Conservation (phyloP, 2,797 vertebrate genomes). For the Borostomias antarcticus region DNA sequence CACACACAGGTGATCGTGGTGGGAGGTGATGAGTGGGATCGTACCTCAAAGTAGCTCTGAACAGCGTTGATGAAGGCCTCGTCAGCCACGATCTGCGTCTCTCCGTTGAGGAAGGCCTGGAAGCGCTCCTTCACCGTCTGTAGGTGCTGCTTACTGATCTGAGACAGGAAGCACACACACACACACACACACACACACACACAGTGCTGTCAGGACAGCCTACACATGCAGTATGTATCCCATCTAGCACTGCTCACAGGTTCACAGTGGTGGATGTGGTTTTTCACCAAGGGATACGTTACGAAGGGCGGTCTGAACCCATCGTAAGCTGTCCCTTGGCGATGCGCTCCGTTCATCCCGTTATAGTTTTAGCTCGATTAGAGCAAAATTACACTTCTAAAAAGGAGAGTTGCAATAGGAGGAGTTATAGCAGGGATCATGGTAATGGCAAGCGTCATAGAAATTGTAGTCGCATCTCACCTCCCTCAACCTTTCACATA, state of each 20-base stretch:
- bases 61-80: conserved; percentile 98
- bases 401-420: too few species aligned
- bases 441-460: not conserved
- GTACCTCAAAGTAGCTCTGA: conserved; percentile 97
- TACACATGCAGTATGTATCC: too few species aligned
- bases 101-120: conserved; percentile 93
- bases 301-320: too few species aligned
- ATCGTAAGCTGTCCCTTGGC: too few species aligned
- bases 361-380: too few species aligned
- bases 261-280: too few species aligned
- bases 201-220: not conserved
- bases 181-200: not conserved
- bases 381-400: too few species aligned
- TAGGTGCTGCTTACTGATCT: conserved; percentile 97
- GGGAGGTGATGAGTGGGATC: not conserved
- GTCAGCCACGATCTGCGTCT: conserved; percentile 96
- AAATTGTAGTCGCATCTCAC: not conserved
- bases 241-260: too few species aligned
- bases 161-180: conserved; percentile 43
- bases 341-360: too few species aligned
- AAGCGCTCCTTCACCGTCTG: conserved; percentile 97
- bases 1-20: not conserved
- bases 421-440: not conserved
- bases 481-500: too few species aligned
- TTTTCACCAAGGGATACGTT: too few species aligned